Base-by-base conservation (phyloP, 2,888 invertebrate species). In the Helobdella robusta region DNA sequence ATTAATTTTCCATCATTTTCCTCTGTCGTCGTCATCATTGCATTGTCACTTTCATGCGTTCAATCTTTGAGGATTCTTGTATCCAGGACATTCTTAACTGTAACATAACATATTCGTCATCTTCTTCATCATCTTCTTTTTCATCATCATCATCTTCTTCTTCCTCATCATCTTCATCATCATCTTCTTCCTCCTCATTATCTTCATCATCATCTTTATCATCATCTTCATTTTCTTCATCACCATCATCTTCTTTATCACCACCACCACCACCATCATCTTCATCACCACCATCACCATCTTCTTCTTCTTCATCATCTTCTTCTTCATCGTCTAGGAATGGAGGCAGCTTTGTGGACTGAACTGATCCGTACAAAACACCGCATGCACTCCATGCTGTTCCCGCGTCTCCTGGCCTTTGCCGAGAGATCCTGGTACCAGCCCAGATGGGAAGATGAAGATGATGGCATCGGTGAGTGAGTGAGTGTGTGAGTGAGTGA, bases 381-480 rank as follows among this genome's bases (percentile, higher is more conserved):
- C 5, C 67, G 66, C 11, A 30, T 71, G 25, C 64, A 72, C 28
- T 48, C 35, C 30, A 69, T 72, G 69, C 59, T 70, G 8, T 71
- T 65, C 56, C 72, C 72, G 11, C 65, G 72, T 8, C 62, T 72
- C 18, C 54, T 72, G 25, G 72, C 72, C 32, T 25, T 72, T 4
- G 71, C 72, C 15, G 72, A 72, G 67, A 60, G 72, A 18, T 65
- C 67, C 4, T 72, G 72, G 72, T 67, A 67, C 50, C 48, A 61
- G 5, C 71, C 69, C 1, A 72, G 73, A 1, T 78, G 76, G 76
- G 75, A 77, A 60, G 69, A 67, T 8, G 66, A 68, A 30, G 67
- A 71, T 18, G 65, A 66, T 2, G 67, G 66, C 6, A 66, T 66
- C 8, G 66, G 66, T n/a, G 5, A 30, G 5, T 25, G 5, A n/a